phyloP scores from a whole-genome alignment of 1,140 invertebrate genomes.

The Aphidius gifuensis region DNA sequence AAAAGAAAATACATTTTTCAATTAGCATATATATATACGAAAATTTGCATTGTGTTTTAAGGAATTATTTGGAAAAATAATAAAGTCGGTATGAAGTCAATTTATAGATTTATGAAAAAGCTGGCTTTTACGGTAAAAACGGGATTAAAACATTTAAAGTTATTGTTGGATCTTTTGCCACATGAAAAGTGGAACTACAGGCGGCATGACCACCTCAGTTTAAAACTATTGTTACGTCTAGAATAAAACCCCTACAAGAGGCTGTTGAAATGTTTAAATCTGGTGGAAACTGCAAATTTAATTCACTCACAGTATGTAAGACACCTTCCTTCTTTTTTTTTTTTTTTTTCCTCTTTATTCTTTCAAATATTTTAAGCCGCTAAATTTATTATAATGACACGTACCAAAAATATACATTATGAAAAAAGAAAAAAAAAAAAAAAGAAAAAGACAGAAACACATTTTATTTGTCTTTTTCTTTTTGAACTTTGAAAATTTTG shows the following conservation, averaged over 20 bases:
- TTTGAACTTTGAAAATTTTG: too few species aligned
- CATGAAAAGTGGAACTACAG: neutral
- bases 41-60: neutral
- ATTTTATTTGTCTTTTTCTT: too few species aligned
- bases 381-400: slow-evolving; percentile 43
- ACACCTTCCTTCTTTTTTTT: neutral
- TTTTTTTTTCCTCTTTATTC: neutral
- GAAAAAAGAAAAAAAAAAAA: too few species aligned
- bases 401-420: slow-evolving; percentile 22
- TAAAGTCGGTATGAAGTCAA: slow-evolving; percentile 29
- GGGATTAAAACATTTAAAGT: slow-evolving; percentile 31
- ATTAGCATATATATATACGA: neutral
- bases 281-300: slow-evolving; percentile 13
- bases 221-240: neutral
- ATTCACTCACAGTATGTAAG: neutral
- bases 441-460: too few species aligned
- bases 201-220: slow-evolving; percentile 11
- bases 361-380: slow-evolving; percentile 34
- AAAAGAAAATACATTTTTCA: slow-evolving; percentile 14
- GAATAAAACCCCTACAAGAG: slow-evolving; percentile 3
- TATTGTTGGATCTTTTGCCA: neutral
- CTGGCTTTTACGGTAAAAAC: slow-evolving; percentile 14
- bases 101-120: slow-evolving; percentile 32
- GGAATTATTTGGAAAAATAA: slow-evolving; percentile 4
- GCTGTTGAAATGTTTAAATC: slow-evolving; percentile 14